Base-by-base conservation (phyloP, 2,113 vertebrate species). In the Oxygymnocypris stewartii region DNA sequence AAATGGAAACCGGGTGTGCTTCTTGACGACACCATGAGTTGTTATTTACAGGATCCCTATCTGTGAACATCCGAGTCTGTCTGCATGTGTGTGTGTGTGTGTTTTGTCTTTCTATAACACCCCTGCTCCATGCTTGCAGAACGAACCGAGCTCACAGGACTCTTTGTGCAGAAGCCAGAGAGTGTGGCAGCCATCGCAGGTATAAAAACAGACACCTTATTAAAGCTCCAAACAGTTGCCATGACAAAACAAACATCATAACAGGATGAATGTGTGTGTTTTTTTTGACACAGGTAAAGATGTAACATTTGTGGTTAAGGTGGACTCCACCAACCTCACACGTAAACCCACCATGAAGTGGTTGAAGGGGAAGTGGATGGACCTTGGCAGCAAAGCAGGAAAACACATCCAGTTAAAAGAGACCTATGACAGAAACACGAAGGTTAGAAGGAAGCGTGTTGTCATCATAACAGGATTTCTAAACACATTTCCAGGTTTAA, bases 331-430 rank as follows among this genome's bases (percentile, higher is more conserved):
- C 86, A 93, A 90, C 65, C 92, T 98, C 18, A 59, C 90, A 0
- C 94, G 86, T 74, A 97, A 96, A 79, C 96, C 97, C 0, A 35
- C 86, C 12, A 89, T 96, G 90, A 97, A 96, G 79, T 98, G 97
- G 97, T 92, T 98, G 91, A 98, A 98, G 91, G 97, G 97, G 0
- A 98, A 98, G 87, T 98, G 97, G 97, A 20, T 96, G 93, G 97
- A 97, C 87, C 93, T 98, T 23, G 92, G 92, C 83, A 96, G 94
- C 93, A 97, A 98, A 89, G 96, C 96, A 0, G 97, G 97, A 2
- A 94, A 95, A 82, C 95, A 96, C 0, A 92, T 97, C 88, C 92
- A 96, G 90, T 96, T 97, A 90, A 97, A 95, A 89, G 96, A 97
- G 90, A 93, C 88, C 0, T 96, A 96, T 0, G 96, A 98, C 90